Evolutionary conservation across 2,113 vertebrate species (phyloP), one percentile per base, ranked within the genome.

Genomic region (Rhea pennata): DNA sequence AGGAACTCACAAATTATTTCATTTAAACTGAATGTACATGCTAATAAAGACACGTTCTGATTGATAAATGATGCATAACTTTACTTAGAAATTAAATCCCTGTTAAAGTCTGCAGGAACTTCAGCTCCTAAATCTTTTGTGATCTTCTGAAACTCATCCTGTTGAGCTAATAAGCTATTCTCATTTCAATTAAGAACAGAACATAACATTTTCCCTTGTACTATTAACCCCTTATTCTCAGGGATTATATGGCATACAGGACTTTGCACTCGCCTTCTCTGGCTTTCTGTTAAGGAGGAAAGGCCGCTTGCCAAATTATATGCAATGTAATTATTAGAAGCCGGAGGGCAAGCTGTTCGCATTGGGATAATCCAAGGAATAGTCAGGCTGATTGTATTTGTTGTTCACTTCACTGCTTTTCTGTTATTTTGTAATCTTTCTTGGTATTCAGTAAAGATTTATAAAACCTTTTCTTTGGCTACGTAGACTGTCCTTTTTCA

Each of bases 211-310:
- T 58, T 90, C 7, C 12, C 9, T n/a, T 88, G 5, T 11, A 21
- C 10, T 73, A 39, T 65, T 64, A 81, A 66, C 3, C 4, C 15
- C 7, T 53, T 80, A 12, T 20, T 67, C 20, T 67, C 8, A 56
- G 33, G 16, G 4, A 11, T 4, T 58, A 1, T 9, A 22, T 39
- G 42, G 3, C 36, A 0, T 17, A 5, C 2, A 79, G 9, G 23
- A 23, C 19, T 85, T 78, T 61, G 5, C 6, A 17, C 5, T 14
- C 8, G 0, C 5, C 70, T 88, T 64, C 73, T 42, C 26, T 82
- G 23, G 8, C 7, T 74, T 71, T 72, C 26, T 24, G 6, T 9
- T 75, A 67, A 74, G 64, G 29, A 83, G 61, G 15, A 89, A 88
- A 84, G 15, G 0, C 6, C 1, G 10, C 36, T 33, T 73, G 10